These are phyloP conservation scores for Mobula birostris DNA, from an alignment of 2,113 vertebrate genomes.

Conservation along the genomic window DNA sequence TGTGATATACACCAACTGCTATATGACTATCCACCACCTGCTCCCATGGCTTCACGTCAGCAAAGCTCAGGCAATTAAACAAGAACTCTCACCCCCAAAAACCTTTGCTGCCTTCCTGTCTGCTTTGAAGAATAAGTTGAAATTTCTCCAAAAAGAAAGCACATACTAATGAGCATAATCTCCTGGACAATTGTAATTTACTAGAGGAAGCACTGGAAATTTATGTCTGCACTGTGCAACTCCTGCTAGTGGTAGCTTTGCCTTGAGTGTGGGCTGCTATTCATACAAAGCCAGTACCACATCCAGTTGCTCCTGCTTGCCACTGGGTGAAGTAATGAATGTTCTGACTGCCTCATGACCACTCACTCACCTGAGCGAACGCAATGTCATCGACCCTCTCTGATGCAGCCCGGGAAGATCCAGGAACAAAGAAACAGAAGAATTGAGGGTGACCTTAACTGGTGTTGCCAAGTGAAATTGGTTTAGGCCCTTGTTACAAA, in stretches of 20 bases:
- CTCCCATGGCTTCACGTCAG: neutral
- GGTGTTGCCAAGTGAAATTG: neutral
- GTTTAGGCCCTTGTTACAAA: neutral
- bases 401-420: neutral
- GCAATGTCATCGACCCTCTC: neutral
- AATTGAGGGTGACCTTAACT: neutral
- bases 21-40: no score
- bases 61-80: neutral
- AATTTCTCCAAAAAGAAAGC: neutral
- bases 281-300: neutral
- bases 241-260: no score
- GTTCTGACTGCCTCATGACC: no score
- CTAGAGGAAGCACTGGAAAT: no score
- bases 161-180: neutral
- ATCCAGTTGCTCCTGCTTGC: neutral
- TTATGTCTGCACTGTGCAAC: no score
- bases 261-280: neutral
- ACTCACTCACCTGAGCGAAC: neutral
- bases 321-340: no score
- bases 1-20: no score
- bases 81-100: neutral
- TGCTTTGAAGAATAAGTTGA: neutral
- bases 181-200: neutral
- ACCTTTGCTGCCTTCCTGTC: neutral
- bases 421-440: neutral